Evolutionary conservation across 1,140 invertebrate genomes (phyloP).

Genomic region (Myzus persicae): DNA sequence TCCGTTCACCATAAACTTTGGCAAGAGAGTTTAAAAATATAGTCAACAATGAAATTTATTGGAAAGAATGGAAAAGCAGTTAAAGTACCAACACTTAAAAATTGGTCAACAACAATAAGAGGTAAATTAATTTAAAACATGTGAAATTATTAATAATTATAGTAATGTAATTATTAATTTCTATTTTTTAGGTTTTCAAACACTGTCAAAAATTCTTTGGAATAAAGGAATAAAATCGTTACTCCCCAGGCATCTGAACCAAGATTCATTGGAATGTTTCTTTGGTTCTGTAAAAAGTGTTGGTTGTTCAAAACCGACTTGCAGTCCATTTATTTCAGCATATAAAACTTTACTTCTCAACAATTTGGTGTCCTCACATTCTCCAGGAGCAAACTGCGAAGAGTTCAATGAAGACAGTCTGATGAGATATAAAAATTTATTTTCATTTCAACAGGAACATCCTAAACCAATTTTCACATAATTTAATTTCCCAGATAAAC

Average conservation of each 20-base stretch:
- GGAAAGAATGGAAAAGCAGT: too few relatives aligned
- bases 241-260: neutral
- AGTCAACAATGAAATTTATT: too few relatives aligned
- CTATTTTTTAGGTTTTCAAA: slow-evolving; percentile 2
- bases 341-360: slow-evolving; percentile 12
- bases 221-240: slow-evolving; percentile 8
- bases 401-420: neutral
- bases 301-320: slow-evolving; percentile 1
- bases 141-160: neutral
- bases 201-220: neutral
- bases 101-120: slow-evolving; percentile 16
- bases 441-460: neutral
- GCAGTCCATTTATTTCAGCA: neutral
- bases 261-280: slow-evolving; percentile 4
- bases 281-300: neutral
- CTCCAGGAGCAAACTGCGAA: neutral
- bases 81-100: neutral
- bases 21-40: neutral
- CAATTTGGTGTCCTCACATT: neutral
- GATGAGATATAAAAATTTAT: neutral
- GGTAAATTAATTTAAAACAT: neutral
- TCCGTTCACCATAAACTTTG: neutral
- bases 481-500: neutral
- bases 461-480: neutral
- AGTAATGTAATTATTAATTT: neutral